phyloP scores from a whole-genome alignment of 2,113 vertebrate genomes.

The Dendropsophus ebraccatus region DNA sequence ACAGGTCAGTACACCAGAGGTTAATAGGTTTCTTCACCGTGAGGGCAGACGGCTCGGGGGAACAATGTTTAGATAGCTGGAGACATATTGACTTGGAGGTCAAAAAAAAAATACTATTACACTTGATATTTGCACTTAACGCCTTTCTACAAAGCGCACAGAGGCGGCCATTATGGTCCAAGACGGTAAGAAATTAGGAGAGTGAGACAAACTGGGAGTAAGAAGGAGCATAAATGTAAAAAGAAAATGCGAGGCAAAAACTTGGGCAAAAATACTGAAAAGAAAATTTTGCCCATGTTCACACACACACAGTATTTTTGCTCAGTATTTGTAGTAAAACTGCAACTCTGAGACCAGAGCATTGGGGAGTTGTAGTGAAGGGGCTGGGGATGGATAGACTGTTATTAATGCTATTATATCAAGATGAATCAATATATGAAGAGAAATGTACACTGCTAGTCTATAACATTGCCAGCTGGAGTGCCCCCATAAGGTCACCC shows the following conservation, averaged over 20 bases:
- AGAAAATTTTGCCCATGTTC: not conserved
- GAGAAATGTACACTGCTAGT: too few relatives aligned
- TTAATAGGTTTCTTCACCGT: not conserved
- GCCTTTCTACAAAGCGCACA: conserved; percentile 45
- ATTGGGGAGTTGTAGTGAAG: too few relatives aligned
- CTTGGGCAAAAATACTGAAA: too few relatives aligned
- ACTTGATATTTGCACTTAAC: conserved; percentile 52
- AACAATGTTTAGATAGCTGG: conserved; percentile 54
- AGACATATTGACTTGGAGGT: conserved; percentile 44
- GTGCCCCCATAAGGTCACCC: too few relatives aligned
- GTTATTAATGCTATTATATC: too few relatives aligned
- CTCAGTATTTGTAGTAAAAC: too few relatives aligned
- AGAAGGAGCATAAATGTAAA: not conserved
- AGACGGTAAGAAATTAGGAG: not conserved
- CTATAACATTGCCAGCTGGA: too few relatives aligned
- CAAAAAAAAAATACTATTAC: conserved; percentile 48
- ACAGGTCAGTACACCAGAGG: conserved; percentile 2
- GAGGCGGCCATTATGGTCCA: conserved; percentile 39
- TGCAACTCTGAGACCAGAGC: too few relatives aligned
- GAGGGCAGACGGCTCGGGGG: conserved; percentile 2
- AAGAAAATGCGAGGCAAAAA: not conserved
- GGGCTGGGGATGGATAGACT: too few relatives aligned
- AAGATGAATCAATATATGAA: too few relatives aligned
- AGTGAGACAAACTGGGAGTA: conserved; percentile 6
- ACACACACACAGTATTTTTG: too few relatives aligned